A percentile compares a stretch with the other conserved stretches of the same genome.
Conservation (phyloP, 2,113 vertebrate species). For the Scalopus aquaticus region DNA sequence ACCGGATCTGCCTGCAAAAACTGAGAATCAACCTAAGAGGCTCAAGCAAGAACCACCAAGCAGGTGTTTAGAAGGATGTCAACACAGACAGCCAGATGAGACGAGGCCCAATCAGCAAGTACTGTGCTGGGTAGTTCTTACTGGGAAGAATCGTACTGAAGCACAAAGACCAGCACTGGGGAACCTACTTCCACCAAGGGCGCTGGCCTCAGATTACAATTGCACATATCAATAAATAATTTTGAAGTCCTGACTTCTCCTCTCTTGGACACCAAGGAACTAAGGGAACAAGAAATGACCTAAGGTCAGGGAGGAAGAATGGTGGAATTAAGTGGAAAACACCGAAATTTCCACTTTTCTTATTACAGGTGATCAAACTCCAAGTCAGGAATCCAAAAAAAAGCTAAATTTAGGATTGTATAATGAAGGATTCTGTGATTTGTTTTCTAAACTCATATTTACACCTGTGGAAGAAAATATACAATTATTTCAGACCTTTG, state of each 20-base stretch:
- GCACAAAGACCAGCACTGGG: neutral
- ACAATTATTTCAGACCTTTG: neutral
- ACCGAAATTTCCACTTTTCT: neutral
- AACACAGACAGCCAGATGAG: accelerated
- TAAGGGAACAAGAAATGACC: neutral
- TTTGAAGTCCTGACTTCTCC: neutral
- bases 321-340: neutral
- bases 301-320: neutral
- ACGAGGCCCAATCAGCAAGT: neutral
- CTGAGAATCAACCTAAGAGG: neutral
- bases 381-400: neutral
- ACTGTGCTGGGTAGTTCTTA: neutral
- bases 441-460: neutral
- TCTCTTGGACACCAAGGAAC: neutral
- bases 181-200: no score
- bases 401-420: neutral
- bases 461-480: neutral
- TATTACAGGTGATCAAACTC: neutral
- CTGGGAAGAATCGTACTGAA: neutral
- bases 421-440: neutral
- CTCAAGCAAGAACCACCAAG: accelerated
- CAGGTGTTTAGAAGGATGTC: neutral
- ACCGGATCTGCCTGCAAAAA: accelerated
- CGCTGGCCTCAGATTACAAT: neutral
- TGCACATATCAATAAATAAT: neutral